Evolutionary conservation across 2,888 invertebrate species (phyloP).

Genomic region (Agrenia bidenticulata): DNA sequence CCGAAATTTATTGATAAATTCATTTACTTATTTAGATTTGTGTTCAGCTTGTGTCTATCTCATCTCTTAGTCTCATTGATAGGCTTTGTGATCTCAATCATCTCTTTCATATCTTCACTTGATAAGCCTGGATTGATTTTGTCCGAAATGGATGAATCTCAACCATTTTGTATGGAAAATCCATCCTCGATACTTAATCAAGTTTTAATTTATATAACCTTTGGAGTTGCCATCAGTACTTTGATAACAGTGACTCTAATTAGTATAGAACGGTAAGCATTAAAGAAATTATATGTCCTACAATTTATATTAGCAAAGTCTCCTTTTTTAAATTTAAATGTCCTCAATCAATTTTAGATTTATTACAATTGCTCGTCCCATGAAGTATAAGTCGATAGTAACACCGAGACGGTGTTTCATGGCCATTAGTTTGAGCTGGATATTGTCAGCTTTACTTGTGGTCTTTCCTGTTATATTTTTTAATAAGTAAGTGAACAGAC

Average conservation of each 20-base stretch:
- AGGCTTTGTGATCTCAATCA: conserved; percentile 46
- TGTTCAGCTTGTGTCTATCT: conserved; percentile 50
- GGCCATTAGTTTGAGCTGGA: conserved; percentile 45
- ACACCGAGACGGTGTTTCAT: conserved; percentile 47
- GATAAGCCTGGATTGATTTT: not conserved
- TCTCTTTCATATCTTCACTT: not conserved
- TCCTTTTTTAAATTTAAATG: not conserved
- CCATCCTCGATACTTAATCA: not conserved
- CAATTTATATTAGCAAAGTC: not conserved
- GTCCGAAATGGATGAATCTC: too few species aligned
- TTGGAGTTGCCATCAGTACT: conserved; percentile 48
- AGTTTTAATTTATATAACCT: conserved; percentile 40
- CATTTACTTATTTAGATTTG: conserved; percentile 50
- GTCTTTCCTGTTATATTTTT: conserved; percentile 45
- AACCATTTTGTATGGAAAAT: not conserved
- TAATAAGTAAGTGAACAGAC: conserved; percentile 41
- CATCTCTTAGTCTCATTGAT: conserved; percentile 47
- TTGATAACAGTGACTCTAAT: conserved; percentile 50
- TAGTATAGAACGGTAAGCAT: conserved; percentile 51
- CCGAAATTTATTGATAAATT: too few species aligned
- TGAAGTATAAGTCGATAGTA: conserved; percentile 51
- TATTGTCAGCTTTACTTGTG: conserved; percentile 43
- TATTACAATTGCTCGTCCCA: conserved; percentile 51
- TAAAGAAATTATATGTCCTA: conserved; percentile 3
- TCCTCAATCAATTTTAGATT: conserved; percentile 34